Percentiles rank a stretch among this genome's conserved stretches.
Evolutionary conservation across 2,888 invertebrate genomes (phyloP).

Genomic region (Meandrusa payeni): DNA sequence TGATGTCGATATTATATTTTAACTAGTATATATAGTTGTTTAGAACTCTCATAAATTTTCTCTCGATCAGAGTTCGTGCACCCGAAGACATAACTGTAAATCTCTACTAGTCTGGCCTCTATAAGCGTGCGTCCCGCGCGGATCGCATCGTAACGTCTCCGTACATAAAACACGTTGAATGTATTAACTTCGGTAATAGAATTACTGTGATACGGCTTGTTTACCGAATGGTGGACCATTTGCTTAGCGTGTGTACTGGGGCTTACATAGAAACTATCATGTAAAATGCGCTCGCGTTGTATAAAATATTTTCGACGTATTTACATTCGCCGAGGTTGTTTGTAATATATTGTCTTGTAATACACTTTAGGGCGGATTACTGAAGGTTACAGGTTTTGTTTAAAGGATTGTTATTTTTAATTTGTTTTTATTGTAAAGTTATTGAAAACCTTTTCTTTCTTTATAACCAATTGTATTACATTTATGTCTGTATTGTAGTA

Average conservation of each 20-base stretch:
- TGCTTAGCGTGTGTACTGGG: background rate
- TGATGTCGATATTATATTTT: too few relatives aligned
- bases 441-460: too few relatives aligned
- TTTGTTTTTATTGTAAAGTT: too few relatives aligned
- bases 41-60: too few relatives aligned
- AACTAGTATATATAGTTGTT: too few relatives aligned
- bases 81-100: too few relatives aligned
- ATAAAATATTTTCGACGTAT: constrained; percentile 9
- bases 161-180: constrained; percentile 21
- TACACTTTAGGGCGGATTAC: too few relatives aligned
- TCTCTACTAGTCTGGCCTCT: constrained; percentile 4
- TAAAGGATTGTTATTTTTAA: too few relatives aligned
- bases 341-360: constrained; percentile 3
- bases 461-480: too few relatives aligned
- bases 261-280: constrained; percentile 9
- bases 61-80: too few relatives aligned
- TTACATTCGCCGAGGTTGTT: constrained; percentile 5
- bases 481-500: too few relatives aligned
- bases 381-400: too few relatives aligned
- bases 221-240: constrained; percentile 9
- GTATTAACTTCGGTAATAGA: constrained; percentile 23
- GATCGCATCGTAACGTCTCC: constrained; percentile 6
- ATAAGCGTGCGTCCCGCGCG: background rate
- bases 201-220: constrained; percentile 16
- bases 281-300: constrained; percentile 8